These are phyloP conservation scores for Ormia ochracea DNA, from an alignment of 2,888 invertebrate genomes.

Conservation along the genomic window DNA sequence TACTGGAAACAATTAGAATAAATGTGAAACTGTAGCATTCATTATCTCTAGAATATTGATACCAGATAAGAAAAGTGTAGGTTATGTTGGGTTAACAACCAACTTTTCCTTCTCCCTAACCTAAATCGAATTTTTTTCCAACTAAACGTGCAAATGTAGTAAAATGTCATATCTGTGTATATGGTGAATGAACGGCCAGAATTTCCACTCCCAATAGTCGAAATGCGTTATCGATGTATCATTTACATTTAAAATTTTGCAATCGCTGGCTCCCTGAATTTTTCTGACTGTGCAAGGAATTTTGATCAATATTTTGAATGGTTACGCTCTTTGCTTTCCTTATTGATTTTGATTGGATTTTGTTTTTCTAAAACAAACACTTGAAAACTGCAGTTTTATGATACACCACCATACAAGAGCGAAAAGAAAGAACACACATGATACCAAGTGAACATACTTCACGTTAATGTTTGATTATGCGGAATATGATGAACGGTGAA, in stretches of 20 bases:
- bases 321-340: conserved; percentile 7
- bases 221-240: no score
- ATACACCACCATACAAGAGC: conserved; percentile 37
- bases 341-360: conserved; percentile 51
- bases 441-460: conserved; percentile 28
- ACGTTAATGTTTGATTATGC: conserved; percentile 22
- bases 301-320: conserved; percentile 23
- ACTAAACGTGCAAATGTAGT: no score
- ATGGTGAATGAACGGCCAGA: no score
- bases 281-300: conserved; percentile 12
- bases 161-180: no score
- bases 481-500: neutral
- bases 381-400: conserved; percentile 56
- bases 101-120: no score
- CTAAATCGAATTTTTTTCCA: no score
- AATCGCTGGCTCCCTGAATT: neutral
- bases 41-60: no score
- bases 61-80: no score
- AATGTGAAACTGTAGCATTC: no score
- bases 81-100: no score
- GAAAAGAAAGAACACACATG: conserved; percentile 5
- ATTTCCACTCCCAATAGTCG: no score
- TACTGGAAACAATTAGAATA: no score
- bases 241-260: neutral
- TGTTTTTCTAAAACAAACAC: conserved; percentile 52